Percentiles rank a stretch among this genome's conserved stretches.
Evolutionary conservation across 2,113 vertebrate genomes (phyloP).

Genomic region (Oxyruncus cristatus): DNA sequence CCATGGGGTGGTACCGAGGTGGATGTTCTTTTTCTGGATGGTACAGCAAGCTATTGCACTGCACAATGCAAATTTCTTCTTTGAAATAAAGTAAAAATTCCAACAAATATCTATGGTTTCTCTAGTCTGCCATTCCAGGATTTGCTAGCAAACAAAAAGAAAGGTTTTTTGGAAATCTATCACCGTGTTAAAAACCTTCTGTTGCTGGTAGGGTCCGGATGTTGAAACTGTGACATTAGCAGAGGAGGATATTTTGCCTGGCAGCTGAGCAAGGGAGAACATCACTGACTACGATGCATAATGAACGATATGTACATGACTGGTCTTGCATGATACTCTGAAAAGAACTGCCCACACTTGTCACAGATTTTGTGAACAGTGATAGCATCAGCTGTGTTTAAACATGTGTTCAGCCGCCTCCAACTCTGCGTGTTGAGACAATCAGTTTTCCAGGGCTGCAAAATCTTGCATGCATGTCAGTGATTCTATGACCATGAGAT

Average conservation of each 20-base stretch:
- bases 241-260: not conserved
- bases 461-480: not conserved
- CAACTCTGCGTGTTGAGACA: slow-evolving; percentile 47
- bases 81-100: not conserved
- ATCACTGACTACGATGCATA: not conserved
- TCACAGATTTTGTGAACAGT: not conserved
- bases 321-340: not conserved
- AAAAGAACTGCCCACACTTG: slow-evolving; percentile 49
- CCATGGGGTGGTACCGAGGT: not conserved
- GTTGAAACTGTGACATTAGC: not conserved
- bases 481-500: slow-evolving; percentile 4
- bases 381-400: slow-evolving; percentile 52
- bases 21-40: not conserved
- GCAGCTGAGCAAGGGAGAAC: not conserved
- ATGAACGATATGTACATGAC: not conserved
- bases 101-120: not conserved
- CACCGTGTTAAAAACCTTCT: not conserved
- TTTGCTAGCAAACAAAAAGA: not conserved
- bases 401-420: slow-evolving; percentile 38
- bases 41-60: not conserved
- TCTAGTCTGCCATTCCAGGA: not conserved
- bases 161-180: not conserved
- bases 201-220: not conserved
- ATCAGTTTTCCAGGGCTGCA: not conserved
- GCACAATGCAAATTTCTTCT: not conserved